A percentile compares a stretch with the other conserved stretches of the same genome.
These are phyloP conservation scores for Ammodramus savannarum DNA, from an alignment of 2,113 vertebrate genomes.

Conservation along the genomic window DNA sequence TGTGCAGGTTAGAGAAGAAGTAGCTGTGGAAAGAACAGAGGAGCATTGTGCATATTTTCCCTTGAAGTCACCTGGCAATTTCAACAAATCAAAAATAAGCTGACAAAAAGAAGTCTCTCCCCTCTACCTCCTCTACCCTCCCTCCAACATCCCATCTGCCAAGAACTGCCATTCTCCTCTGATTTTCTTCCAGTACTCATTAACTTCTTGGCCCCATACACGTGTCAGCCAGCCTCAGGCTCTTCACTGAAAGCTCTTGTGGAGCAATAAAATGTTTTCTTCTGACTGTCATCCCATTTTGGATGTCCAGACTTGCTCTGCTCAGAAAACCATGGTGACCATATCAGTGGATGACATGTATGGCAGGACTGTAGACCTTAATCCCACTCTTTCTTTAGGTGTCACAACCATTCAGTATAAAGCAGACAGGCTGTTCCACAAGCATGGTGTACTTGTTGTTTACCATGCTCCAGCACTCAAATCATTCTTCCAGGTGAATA, in stretches of 20 bases:
- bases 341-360: not conserved
- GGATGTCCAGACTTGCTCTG: not conserved
- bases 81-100: not conserved
- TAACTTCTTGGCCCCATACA: not conserved
- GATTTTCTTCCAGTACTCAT: not conserved
- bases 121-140: not conserved
- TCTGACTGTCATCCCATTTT: not conserved
- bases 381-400: not conserved
- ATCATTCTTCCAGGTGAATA: not conserved
- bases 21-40: not conserved
- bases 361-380: not conserved
- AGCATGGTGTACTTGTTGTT: not conserved
- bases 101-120: not conserved
- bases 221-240: not conserved
- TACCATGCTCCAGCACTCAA: not conserved
- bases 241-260: not conserved
- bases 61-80: not conserved
- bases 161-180: not conserved
- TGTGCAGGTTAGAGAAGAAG: not conserved
- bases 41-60: not conserved
- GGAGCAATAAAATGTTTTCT: not conserved
- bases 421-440: not conserved
- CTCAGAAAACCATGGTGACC: not conserved
- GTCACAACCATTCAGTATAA: not conserved
- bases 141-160: not conserved